Evolutionary conservation across 2,113 vertebrate genomes (phyloP).

Genomic region (Hypomesus transpacificus): DNA sequence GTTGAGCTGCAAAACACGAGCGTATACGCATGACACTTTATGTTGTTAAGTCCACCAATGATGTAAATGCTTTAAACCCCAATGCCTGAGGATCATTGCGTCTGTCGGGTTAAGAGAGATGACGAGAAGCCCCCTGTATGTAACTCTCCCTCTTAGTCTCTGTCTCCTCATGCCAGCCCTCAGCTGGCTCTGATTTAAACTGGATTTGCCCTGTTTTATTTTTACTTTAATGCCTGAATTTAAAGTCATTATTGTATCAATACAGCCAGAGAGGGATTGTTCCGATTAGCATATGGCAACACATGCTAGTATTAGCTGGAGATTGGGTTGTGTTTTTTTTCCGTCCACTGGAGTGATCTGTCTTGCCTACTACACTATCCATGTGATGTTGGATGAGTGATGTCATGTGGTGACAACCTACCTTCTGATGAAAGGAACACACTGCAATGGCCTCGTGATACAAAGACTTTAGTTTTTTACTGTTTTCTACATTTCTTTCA

Average conservation of each 20-base stretch:
- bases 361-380: constrained; percentile 21
- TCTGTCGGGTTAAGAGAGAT: constrained; percentile 25
- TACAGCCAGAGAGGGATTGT: constrained; percentile 37
- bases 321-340: constrained; percentile 14
- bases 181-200: constrained; percentile 33
- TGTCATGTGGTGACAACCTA: too few relatives aligned
- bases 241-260: constrained; percentile 53
- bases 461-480: too few relatives aligned
- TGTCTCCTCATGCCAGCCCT: constrained; percentile 24
- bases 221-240: constrained; percentile 41
- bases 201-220: constrained; percentile 34
- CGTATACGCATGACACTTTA: constrained; percentile 6
- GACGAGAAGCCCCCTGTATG: constrained; percentile 6
- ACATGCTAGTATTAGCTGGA: constrained; percentile 27
- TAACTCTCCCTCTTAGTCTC: constrained; percentile 8
- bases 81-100: constrained; percentile 13
- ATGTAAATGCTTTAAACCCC: constrained; percentile 13
- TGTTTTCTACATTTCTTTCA: too few relatives aligned
- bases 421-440: too few relatives aligned
- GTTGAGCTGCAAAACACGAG: constrained; percentile 4
- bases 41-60: constrained; percentile 23
- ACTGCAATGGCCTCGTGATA: too few relatives aligned
- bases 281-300: constrained; percentile 48
- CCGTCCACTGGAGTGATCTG: constrained; percentile 35
- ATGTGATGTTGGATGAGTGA: too few relatives aligned